These are phyloP conservation scores for Austrolebias charrua DNA, from an alignment of 2,797 vertebrate genomes.

Conservation along the genomic window DNA sequence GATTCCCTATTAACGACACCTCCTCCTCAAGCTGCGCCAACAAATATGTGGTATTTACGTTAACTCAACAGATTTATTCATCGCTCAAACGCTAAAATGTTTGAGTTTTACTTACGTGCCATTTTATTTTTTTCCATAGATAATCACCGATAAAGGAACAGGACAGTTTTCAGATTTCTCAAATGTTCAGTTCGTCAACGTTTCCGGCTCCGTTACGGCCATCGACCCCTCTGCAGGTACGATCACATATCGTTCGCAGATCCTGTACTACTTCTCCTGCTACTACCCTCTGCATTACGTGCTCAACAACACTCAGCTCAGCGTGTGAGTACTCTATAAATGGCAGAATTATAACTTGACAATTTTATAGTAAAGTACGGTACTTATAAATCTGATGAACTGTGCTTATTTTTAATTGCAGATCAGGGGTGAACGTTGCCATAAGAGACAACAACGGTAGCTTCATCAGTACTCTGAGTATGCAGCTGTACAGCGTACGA, in stretches of 20 bases:
- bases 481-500: conserved; percentile 73
- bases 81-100: no score
- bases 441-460: conserved; percentile 75
- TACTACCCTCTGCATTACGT: conserved; percentile 78
- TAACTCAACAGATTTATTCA: no score
- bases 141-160: conserved; percentile 44
- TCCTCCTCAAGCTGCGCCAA: conserved; percentile 53
- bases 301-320: conserved; percentile 77
- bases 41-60: conserved; percentile 56
- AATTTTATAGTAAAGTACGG: not conserved
- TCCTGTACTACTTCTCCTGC: conserved; percentile 80
- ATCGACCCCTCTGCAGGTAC: conserved; percentile 51
- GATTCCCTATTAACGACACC: conserved; percentile 62
- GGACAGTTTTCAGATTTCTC: conserved; percentile 70
- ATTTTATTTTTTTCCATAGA: conserved; percentile 45
- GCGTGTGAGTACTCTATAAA: conserved; percentile 71
- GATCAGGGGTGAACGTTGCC: conserved; percentile 73
- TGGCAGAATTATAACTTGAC: not conserved
- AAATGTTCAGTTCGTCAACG: conserved; percentile 69
- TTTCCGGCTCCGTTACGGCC: conserved; percentile 72
- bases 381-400: not conserved
- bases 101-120: not conserved
- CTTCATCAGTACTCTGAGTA: conserved; percentile 76
- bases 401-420: conserved; percentile 38
- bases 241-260: conserved; percentile 71